phyloP scores from a whole-genome alignment of 1,140 invertebrate genomes.

The Coptotermes formosanus region DNA sequence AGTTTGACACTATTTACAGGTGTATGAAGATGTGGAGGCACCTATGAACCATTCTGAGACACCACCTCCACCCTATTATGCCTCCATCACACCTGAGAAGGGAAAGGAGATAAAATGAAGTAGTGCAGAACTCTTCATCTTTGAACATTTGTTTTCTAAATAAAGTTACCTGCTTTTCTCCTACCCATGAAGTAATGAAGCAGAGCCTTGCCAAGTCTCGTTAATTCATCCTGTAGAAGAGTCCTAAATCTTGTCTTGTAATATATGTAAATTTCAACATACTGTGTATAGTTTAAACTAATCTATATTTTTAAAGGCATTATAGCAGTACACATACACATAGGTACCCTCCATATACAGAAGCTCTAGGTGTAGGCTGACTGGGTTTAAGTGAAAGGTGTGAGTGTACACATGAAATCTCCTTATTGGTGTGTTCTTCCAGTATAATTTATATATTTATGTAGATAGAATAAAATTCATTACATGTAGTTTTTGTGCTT shows the following conservation, averaged over 20 bases:
- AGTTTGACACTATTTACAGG: not conserved
- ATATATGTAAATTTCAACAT: not conserved
- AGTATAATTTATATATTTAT: not conserved
- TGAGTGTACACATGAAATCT: not conserved
- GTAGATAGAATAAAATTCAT: not conserved
- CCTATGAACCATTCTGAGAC: not conserved
- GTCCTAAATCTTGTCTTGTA: not conserved
- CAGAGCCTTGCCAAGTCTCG: too few relatives aligned
- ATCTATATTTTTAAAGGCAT: not conserved
- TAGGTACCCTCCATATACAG: not conserved
- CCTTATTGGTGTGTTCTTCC: not conserved
- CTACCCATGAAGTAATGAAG: not conserved
- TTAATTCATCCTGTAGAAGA: not conserved
- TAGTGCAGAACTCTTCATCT: not conserved
- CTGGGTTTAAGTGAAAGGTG: not conserved
- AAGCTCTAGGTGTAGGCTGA: not conserved
- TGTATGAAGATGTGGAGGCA: conserved; percentile 24
- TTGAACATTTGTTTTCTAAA: not conserved
- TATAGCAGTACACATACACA: too few relatives aligned
- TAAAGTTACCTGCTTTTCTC: not conserved
- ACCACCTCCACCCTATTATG: not conserved
- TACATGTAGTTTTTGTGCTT: not conserved
- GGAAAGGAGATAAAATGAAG: not conserved
- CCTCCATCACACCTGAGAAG: not conserved
- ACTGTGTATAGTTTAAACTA: not conserved